Percentiles rank a stretch among this genome's conserved stretches.
Evolutionary conservation across 2,888 invertebrate species (phyloP).

Genomic region (Drosophila phalerata): DNA sequence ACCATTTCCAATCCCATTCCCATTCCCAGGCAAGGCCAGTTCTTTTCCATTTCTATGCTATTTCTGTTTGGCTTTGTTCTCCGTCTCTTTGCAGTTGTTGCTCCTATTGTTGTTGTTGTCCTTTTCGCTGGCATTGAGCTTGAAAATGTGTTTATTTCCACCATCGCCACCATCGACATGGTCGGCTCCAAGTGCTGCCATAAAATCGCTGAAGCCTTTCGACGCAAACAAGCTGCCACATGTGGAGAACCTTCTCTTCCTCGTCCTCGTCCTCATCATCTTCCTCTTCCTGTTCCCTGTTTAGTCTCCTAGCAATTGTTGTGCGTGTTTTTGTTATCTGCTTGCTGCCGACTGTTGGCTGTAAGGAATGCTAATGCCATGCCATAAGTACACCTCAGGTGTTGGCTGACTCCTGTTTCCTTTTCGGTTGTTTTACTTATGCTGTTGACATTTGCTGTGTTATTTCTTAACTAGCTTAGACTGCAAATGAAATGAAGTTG

Average conservation of each 20-base stretch:
- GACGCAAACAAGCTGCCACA: conserved; percentile 66
- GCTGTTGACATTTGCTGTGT: conserved; percentile 67
- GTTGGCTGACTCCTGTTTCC: conserved; percentile 38
- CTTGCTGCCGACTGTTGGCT: conserved; percentile 37
- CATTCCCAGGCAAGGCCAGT: conserved; percentile 32
- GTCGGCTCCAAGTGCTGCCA: conserved; percentile 71
- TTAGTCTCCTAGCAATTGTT: conserved; percentile 62
- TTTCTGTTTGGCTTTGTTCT: conserved; percentile 74
- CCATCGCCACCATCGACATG: conserved; percentile 55
- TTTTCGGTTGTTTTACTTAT: conserved; percentile 46
- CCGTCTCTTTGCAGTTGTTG: conserved; percentile 11
- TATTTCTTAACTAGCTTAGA: conserved; percentile 73
- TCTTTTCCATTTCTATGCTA: conserved; percentile 71
- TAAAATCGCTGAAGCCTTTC: conserved; percentile 78
- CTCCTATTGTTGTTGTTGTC: conserved; percentile 26
- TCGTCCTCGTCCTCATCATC: not conserved
- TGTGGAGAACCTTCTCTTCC: conserved; percentile 23
- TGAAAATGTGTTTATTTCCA: conserved; percentile 81
- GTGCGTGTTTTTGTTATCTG: conserved; percentile 78
- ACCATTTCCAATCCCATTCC: not conserved
- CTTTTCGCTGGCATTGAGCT: conserved; percentile 73
- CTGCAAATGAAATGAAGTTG: conserved; percentile 63
- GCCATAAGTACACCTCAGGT: conserved; percentile 77
- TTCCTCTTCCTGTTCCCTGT: conserved; percentile 4
- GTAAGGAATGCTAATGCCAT: conserved; percentile 77